phyloP scores from a whole-genome alignment of 2,888 invertebrate species.

The Netelia inedita region DNA sequence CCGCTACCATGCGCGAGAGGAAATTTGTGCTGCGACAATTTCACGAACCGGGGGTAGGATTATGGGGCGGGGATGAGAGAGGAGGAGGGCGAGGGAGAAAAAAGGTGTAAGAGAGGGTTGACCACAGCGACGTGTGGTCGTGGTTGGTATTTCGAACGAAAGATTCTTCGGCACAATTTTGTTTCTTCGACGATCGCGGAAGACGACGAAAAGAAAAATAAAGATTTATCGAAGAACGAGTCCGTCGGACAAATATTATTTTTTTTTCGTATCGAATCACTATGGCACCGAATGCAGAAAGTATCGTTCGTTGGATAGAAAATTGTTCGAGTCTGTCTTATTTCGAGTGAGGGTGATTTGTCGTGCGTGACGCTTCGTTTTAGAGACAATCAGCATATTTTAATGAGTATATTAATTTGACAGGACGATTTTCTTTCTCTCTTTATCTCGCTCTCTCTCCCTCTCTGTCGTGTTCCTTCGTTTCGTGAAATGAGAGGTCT shows the following conservation, averaged over 20 bases:
- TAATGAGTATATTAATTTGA: conserved; percentile 33
- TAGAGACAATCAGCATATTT: conserved; percentile 5
- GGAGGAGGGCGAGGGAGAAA: conserved; percentile 22
- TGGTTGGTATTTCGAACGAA: neutral
- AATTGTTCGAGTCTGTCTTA: neutral
- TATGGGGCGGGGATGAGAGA: conserved; percentile 39
- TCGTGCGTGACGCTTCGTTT: conserved; percentile 22
- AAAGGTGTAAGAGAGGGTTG: conserved; percentile 11
- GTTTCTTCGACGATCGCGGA: neutral
- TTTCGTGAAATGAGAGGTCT: conserved; percentile 75
- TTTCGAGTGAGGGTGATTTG: conserved; percentile 12
- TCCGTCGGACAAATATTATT: no score
- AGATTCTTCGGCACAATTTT: neutral
- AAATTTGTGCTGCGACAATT: conserved; percentile 83
- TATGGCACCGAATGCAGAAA: neutral
- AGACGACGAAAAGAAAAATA: no score
- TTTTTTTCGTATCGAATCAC: conserved; percentile 3
- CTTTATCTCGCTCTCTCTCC: conserved; percentile 60
- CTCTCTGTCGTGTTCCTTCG: conserved; percentile 59
- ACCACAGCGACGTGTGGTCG: conserved; percentile 30
- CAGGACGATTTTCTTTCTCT: neutral
- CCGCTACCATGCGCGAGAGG: conserved; percentile 81
- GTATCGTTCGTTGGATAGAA: neutral
- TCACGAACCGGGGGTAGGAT: conserved; percentile 58
- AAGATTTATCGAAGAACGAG: no score